Base-by-base conservation (phyloP, 1,140 invertebrate genomes). In the Neodiprion pinetum region DNA sequence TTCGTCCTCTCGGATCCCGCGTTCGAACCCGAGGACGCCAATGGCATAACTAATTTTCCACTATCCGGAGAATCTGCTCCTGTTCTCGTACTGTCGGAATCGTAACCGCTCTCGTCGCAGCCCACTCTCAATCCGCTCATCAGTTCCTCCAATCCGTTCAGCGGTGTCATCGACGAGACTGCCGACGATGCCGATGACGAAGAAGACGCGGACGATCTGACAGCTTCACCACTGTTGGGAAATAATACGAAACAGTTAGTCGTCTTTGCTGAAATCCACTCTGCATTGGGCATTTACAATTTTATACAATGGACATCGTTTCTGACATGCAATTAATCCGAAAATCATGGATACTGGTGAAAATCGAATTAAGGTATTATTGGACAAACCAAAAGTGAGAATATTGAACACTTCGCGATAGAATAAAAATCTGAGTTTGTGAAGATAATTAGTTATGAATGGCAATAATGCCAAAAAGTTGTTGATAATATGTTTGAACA, bases 41-140 rank as follows among this genome's bases (percentile, higher is more conserved):
- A 76, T 78, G 79, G 82, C 68, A 71, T 74, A 40, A 67, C 80
- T 7, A 73, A 81, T 23, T 87, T 81, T 50, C 80, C 86, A 50
- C 85, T 86, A 67, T 88, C 87, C 0, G 90, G 91, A 1, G 91
- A 91, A 78, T 92, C 90, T 9, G 89, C 87, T 12, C 90, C 90
- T 0, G 89, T 88, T 78, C 91, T 85, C 0, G 91, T 92, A 9
- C 91, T 91, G 78, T 93, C 92, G 28, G 91, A 92, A 73, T 93
- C 92, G 79, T 93, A 93, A 9, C 92, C 92, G 74, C 91, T 92
- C 78, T 93, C 92, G 76, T 93, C 92, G 7, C 90, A 91, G 9
- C 88, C 81, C 7, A 89, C 40, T 47, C 88, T 85, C 17, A 90
- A 78, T 72, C 86, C 88, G 73, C 79, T 88, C 75, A 90, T 79